These are phyloP conservation scores for Ditula angustiorana DNA, from an alignment of 2,888 invertebrate genomes.

Conservation along the genomic window DNA sequence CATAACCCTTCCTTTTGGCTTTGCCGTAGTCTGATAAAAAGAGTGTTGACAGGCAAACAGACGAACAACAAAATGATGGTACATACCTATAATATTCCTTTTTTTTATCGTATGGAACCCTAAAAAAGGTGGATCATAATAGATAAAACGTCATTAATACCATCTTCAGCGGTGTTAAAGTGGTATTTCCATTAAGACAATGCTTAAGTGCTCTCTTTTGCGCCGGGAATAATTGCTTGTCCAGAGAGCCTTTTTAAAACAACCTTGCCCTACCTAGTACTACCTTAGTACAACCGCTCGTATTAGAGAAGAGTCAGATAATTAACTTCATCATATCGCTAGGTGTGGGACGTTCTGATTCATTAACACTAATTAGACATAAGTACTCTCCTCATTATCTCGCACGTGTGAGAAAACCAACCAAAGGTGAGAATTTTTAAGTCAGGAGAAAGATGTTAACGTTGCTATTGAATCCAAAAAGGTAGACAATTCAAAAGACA, in stretches of 20 bases:
- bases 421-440: constrained; percentile 14
- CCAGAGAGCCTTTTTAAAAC: not conserved
- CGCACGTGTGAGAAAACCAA: constrained; percentile 5
- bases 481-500: not conserved
- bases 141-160: not conserved
- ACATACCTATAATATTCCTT: too few relatives aligned
- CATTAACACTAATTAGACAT: constrained; percentile 22
- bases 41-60: too few relatives aligned
- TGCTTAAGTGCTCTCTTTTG: constrained; percentile 4
- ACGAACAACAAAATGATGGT: too few relatives aligned
- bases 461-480: not conserved
- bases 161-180: not conserved
- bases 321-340: constrained; percentile 5
- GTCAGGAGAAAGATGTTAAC: constrained; percentile 23
- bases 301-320: constrained; percentile 10
- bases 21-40: too few relatives aligned
- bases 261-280: not conserved
- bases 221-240: not conserved
- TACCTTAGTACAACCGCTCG: too few relatives aligned
- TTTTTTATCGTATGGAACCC: too few relatives aligned
- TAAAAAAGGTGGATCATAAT: not conserved
- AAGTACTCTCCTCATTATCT: constrained; percentile 16
- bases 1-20: too few relatives aligned
- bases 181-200: not conserved
- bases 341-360: constrained; percentile 5